phyloP scores from a whole-genome alignment of 1,140 invertebrate genomes.

The Eubasilissa regina region DNA sequence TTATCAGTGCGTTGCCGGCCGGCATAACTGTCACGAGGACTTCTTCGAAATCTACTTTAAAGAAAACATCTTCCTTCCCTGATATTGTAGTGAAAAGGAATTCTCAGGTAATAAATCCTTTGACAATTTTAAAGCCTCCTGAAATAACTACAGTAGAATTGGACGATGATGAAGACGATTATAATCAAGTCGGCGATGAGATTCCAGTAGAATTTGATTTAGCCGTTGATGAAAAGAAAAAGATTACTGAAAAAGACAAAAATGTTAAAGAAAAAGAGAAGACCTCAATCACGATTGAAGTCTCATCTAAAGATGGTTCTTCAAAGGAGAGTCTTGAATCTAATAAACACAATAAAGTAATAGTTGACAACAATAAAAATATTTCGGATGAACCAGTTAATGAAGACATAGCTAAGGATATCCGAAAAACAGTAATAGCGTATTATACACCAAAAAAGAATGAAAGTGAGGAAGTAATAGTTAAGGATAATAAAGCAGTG shows the following conservation, averaged over 20 bases:
- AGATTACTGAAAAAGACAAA: background rate
- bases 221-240: background rate
- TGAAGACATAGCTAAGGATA: background rate
- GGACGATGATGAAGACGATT: slow-evolving; percentile 51
- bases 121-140: background rate
- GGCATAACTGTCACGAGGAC: slow-evolving; percentile 42
- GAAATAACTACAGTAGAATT: slow-evolving; percentile 31
- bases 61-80: slow-evolving; percentile 25
- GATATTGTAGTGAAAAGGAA: slow-evolving; percentile 34
- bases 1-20: slow-evolving; percentile 32
- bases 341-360: background rate
- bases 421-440: background rate
- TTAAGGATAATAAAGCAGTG: background rate
- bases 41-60: background rate
- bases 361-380: background rate
- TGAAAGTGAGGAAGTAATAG: slow-evolving; percentile 6
- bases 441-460: slow-evolving; percentile 21
- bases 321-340: background rate
- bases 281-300: background rate
- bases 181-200: background rate
- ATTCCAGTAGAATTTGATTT: slow-evolving; percentile 35
- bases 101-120: background rate
- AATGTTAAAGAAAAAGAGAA: slow-evolving; percentile 9
- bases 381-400: background rate
- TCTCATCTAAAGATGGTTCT: background rate